Evolutionary conservation across 2,797 vertebrate genomes (phyloP).

Genomic region (Loris lydekkerianus): DNA sequence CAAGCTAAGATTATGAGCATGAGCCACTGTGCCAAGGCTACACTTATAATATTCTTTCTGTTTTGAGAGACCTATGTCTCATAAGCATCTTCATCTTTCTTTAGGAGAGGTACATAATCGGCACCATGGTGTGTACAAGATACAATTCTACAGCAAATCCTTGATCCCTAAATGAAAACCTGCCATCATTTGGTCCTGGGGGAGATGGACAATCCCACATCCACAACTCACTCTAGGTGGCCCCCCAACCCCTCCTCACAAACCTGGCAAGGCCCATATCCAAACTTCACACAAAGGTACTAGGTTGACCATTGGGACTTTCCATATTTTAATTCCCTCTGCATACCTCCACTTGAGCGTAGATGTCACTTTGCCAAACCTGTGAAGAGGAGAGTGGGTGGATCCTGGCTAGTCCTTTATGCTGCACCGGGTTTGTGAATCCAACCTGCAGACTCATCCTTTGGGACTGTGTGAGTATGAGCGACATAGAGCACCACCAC

Average conservation of each 20-base stretch:
- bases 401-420: conserved; percentile 92
- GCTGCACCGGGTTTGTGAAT: conserved; percentile 92
- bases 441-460: conserved; percentile 91
- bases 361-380: conserved; percentile 93
- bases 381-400: conserved; percentile 93
- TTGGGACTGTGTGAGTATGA: conserved; percentile 93
- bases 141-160: conserved; percentile 94
- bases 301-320: conserved; percentile 89
- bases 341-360: conserved; percentile 91
- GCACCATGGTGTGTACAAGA: conserved; percentile 87
- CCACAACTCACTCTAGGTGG: conserved; percentile 92
- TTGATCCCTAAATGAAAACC: conserved; percentile 94
- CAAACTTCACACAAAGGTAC: conserved; percentile 93
- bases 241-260: conserved; percentile 87
- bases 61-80: conserved; percentile 95
- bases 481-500: conserved; percentile 92
- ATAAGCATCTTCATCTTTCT: conserved; percentile 93
- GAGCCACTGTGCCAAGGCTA: conserved; percentile 30
- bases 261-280: conserved; percentile 93
- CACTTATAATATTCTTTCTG: conserved; percentile 92
- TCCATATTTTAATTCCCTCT: conserved; percentile 93
- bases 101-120: conserved; percentile 92
- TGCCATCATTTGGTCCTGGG: conserved; percentile 89
- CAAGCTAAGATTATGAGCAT: background rate
- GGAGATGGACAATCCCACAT: conserved; percentile 90